Conservation (phyloP, 2,888 invertebrate species). For the Stegana nigrithorax region DNA sequence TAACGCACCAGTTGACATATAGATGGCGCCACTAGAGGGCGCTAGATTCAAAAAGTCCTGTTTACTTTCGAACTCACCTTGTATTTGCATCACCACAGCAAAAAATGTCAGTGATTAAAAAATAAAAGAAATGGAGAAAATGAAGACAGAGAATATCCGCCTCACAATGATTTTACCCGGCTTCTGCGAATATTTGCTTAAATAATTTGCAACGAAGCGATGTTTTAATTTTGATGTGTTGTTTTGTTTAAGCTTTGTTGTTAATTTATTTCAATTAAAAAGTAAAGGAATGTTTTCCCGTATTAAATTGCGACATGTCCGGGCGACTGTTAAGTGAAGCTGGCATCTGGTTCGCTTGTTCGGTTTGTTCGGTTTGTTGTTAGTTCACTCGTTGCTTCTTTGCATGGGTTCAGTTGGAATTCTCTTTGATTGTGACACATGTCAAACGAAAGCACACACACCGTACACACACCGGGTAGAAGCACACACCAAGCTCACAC, state of each 20-base stretch:
- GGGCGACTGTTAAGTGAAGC: neutral
- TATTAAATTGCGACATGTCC: neutral
- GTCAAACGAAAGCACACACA: conserved; percentile 1
- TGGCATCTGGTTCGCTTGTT: neutral
- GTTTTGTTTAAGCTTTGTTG: conserved; percentile 29
- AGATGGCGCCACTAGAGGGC: no score
- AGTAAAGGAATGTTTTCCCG: neutral
- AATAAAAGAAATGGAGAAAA: no score
- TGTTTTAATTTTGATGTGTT: conserved; percentile 1
- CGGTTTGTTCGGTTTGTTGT: neutral
- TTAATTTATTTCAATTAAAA: conserved; percentile 57
- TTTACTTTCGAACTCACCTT: no score
- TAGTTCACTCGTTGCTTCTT: neutral
- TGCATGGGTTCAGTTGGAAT: neutral
- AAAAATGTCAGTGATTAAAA: no score
- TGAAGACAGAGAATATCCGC: no score
- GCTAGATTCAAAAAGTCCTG: no score
- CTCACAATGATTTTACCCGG: no score
- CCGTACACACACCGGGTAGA: neutral
- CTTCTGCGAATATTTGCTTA: no score
- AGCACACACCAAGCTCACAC: neutral
- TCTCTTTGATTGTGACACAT: conserved; percentile 13
- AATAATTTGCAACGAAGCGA: no score
- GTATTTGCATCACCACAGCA: no score
- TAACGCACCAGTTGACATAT: no score